Evolutionary conservation across 2,797 vertebrate genomes (phyloP).

Genomic region (Clarias laeviceps): DNA sequence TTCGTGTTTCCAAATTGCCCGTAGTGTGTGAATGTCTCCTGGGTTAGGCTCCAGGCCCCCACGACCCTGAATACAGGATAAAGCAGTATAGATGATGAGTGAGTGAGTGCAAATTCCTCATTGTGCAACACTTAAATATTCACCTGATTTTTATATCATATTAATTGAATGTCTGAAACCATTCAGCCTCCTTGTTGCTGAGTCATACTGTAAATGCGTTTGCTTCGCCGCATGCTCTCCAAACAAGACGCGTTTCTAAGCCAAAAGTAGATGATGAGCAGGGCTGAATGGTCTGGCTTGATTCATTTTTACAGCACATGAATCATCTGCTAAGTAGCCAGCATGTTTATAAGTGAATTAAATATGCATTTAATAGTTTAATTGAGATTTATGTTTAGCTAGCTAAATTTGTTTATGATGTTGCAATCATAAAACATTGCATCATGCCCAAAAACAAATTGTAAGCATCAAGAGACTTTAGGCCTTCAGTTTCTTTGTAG

Average conservation of each 20-base stretch:
- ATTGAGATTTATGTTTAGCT: background rate
- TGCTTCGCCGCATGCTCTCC: background rate
- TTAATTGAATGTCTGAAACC: background rate
- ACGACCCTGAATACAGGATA: too few relatives aligned
- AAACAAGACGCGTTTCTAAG: background rate
- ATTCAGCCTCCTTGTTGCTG: background rate
- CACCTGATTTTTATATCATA: background rate
- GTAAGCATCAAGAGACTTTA: background rate
- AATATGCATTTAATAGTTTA: background rate
- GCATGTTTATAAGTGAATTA: background rate
- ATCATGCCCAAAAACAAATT: background rate
- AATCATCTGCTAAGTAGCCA: background rate
- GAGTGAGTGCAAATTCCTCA: background rate
- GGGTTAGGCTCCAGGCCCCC: too few relatives aligned
- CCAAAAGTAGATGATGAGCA: background rate
- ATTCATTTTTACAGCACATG: background rate
- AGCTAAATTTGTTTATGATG: background rate
- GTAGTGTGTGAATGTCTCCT: too few relatives aligned
- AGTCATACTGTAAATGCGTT: background rate
- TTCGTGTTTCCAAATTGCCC: too few relatives aligned
- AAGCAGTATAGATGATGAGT: too few relatives aligned
- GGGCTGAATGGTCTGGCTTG: background rate
- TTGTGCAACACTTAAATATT: background rate
- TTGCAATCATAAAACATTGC: background rate
- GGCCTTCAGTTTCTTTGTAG: background rate